A percentile compares a stretch with the other conserved stretches of the same genome.
Evolutionary conservation across 2,113 vertebrate genomes (phyloP).

Genomic region (Megaleporinus macrocephalus): DNA sequence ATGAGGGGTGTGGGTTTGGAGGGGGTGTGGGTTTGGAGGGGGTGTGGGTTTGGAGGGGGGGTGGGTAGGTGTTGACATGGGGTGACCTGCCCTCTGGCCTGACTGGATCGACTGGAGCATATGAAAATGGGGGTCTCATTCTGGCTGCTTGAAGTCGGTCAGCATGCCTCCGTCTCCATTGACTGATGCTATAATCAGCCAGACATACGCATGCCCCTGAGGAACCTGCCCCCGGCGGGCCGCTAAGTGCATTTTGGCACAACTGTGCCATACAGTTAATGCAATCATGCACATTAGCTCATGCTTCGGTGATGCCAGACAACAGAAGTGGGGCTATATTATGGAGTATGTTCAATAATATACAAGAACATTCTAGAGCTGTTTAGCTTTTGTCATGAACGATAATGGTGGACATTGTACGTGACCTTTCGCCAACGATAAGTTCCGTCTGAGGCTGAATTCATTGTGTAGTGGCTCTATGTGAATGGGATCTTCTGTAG

Average conservation of each 20-base stretch:
- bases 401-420: not conserved
- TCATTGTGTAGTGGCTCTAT: not conserved
- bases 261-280: not conserved
- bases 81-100: conserved; percentile 54
- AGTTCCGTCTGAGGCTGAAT: not conserved
- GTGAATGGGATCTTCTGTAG: not conserved
- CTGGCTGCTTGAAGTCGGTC: conserved; percentile 77
- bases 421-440: conserved; percentile 5
- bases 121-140: conserved; percentile 68
- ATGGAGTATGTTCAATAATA: not conserved
- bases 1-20: conserved; percentile 12
- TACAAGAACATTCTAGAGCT: not conserved
- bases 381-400: not conserved
- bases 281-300: not conserved
- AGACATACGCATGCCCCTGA: conserved; percentile 60
- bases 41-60: conserved; percentile 1
- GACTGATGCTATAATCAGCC: conserved; percentile 65
- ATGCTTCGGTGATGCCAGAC: not conserved
- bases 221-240: not conserved
- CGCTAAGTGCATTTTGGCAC: conserved; percentile 44
- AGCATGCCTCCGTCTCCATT: conserved; percentile 57
- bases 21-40: conserved; percentile 5
- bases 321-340: not conserved
- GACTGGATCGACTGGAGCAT: conserved; percentile 61
- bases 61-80: not conserved